Evolutionary conservation across 37 sponge, comb jelly and placozoan species (phyloP), one percentile per base, ranked within the genome.

Genomic region (Haliclona indistincta): DNA sequence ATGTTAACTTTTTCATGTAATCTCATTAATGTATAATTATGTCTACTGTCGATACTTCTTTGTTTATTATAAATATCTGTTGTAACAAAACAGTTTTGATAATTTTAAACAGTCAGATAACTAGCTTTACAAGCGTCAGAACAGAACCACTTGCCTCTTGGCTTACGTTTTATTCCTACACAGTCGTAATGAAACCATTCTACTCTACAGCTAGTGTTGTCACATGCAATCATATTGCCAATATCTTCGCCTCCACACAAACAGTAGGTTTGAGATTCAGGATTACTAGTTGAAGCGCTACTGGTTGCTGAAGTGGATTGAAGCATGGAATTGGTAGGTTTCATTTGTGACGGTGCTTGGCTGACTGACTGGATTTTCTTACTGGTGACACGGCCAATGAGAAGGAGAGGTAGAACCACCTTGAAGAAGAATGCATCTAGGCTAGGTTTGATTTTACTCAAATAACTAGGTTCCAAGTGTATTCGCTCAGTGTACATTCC

Each of bases 171-270:
- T n/a, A 70, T 70, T 26, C 71, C 71, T 22, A 70, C 71, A 70
- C 71, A 70, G n/a, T 70, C 29, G 28, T 45, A 70, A 70, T 70
- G 71, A 43, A 44, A 70, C 71, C 71, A 70, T 23, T 70, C 7
- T 42, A 17, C 17, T 4, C 17, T 5, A 41, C 71, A 70, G 20
- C 30, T 33, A 10, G 4, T 33, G 38, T 65, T 65, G 67, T 65
- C 67, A 65, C 47, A 70, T 41, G 47, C 71, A 42, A 70, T 44
- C 52, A 70, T 70, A 4, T 47, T n/a, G 4, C 71, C 71, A 42
- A 22, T 47, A 70, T 42, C 44, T 39, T 37, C 23, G 17, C 51
- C 44, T 20, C 40, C 45, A 43, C 71, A 70, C 29, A 11, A 19
- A 42, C 71, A 70, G 41, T 44, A 70, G n/a, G 29, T 43, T 67